Evolutionary conservation across 1,140 invertebrate genomes (phyloP).

Genomic region (Carcinoscorpius rotundicauda): DNA sequence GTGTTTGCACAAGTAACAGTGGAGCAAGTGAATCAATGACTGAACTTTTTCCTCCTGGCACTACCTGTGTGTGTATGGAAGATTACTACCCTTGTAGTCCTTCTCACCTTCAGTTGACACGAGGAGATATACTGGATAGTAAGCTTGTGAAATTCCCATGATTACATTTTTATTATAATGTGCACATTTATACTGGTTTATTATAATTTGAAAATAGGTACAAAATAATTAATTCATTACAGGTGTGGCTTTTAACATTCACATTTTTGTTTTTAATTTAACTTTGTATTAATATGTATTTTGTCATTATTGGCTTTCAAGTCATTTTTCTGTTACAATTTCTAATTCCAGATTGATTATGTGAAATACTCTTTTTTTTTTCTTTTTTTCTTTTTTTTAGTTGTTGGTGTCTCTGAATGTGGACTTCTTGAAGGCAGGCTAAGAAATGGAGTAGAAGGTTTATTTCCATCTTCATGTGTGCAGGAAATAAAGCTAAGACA

Average conservation of each 20-base stretch:
- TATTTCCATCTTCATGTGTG: constrained; percentile 77
- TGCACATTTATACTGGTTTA: no score
- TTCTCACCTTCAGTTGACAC: constrained; percentile 35
- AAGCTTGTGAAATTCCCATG: no score
- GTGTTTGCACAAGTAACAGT: constrained; percentile 73
- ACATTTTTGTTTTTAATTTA: no score
- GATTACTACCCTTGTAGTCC: constrained; percentile 19
- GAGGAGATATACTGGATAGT: constrained; percentile 79
- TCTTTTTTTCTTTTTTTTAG: no score
- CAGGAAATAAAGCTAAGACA: constrained; percentile 69
- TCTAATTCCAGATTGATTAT: no score
- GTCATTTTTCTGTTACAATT: no score
- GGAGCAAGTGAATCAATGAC: constrained; percentile 23
- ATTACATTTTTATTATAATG: no score
- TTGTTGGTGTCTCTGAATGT: constrained; percentile 76
- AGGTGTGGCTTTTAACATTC: no score
- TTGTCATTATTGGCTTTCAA: no score
- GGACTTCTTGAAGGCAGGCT: constrained; percentile 58
- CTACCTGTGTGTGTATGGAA: constrained; percentile 58
- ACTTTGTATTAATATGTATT: no score
- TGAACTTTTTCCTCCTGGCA: constrained; percentile 44
- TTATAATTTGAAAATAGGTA: no score
- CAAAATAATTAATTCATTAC: no score
- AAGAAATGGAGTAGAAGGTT: constrained; percentile 50
- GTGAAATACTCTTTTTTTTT: constrained; percentile 19